These are phyloP conservation scores for Aselliscus stoliczkanus DNA, from an alignment of 2,797 vertebrate genomes.

Conservation along the genomic window DNA sequence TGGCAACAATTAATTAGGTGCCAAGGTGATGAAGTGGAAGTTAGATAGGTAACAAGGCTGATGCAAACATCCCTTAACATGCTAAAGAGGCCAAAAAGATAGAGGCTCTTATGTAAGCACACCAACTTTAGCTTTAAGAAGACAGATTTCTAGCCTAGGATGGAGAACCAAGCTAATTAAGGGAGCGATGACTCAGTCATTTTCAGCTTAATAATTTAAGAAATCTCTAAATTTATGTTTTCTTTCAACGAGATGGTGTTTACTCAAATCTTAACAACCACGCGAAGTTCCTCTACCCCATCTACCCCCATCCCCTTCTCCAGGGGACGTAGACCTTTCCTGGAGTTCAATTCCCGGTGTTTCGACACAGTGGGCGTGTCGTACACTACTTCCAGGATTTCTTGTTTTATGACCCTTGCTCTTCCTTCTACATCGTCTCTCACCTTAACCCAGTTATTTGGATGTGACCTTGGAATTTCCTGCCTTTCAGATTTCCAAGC, in stretches of 20 bases:
- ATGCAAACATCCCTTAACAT: neutral
- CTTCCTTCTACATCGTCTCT: neutral
- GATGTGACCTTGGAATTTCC: neutral
- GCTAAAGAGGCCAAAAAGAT: neutral
- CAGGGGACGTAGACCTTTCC: neutral
- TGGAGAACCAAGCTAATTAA: constrained; percentile 48
- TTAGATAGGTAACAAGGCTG: constrained; percentile 13
- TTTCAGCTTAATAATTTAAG: constrained; percentile 40
- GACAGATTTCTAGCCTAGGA: constrained; percentile 26
- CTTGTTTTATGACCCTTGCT: neutral
- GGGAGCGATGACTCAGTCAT: constrained; percentile 18
- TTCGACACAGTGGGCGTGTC: neutral
- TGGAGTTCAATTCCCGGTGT: neutral
- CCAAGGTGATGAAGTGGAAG: neutral
- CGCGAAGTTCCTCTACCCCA: neutral
- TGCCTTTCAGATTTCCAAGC: neutral
- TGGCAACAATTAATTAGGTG: neutral
- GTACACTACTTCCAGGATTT: neutral
- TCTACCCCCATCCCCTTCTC: neutral
- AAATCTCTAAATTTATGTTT: neutral
- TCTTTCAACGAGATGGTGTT: neutral
- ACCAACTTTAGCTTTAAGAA: constrained; percentile 23
- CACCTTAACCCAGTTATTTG: neutral
- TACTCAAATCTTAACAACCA: neutral
- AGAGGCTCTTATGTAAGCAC: constrained; percentile 29